Percentiles rank a stretch among this genome's conserved stretches.
Conservation (phyloP, 2,797 vertebrate species). For the Sciurus carolinensis region DNA sequence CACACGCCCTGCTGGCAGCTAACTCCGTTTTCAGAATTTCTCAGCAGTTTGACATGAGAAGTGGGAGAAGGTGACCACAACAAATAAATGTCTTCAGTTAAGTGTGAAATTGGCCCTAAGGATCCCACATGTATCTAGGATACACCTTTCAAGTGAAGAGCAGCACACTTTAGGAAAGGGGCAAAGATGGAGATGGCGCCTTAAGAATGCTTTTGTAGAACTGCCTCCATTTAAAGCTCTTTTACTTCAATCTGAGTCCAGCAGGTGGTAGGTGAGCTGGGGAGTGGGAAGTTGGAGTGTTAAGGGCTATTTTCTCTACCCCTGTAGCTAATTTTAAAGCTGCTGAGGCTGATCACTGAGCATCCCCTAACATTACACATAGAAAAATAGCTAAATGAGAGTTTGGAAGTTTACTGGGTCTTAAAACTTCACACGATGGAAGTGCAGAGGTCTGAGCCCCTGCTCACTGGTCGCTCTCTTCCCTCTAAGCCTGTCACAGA, state of each 20-base stretch:
- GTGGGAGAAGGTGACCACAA: slow-evolving; percentile 62
- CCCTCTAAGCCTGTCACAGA: neutral
- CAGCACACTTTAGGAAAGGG: neutral
- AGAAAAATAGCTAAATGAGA: slow-evolving; percentile 3
- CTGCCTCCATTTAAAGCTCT: neutral
- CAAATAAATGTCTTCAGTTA: slow-evolving; percentile 64
- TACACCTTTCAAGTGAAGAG: neutral
- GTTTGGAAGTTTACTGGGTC: neutral
- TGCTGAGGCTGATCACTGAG: neutral
- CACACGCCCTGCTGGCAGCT: neutral
- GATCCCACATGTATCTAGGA: neutral
- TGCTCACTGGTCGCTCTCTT: neutral
- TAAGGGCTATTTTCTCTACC: slow-evolving; percentile 16
- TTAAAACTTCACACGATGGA: too few species aligned
- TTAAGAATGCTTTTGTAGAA: slow-evolving; percentile 11
- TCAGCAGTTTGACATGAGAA: slow-evolving; percentile 72
- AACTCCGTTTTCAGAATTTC: slow-evolving; percentile 67
- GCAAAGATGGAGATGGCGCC: neutral
- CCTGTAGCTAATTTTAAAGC: slow-evolving; percentile 12
- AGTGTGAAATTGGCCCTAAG: slow-evolving; percentile 42
- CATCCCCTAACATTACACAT: neutral
- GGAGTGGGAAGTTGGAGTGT: neutral
- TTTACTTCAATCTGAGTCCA: neutral
- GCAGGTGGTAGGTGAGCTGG: neutral
- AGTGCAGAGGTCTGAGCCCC: neutral